A percentile compares a stretch with the other conserved stretches of the same genome.
Evolutionary conservation across 1,140 invertebrate genomes (phyloP).

Genomic region (Pseudomyrmex sp.): DNA sequence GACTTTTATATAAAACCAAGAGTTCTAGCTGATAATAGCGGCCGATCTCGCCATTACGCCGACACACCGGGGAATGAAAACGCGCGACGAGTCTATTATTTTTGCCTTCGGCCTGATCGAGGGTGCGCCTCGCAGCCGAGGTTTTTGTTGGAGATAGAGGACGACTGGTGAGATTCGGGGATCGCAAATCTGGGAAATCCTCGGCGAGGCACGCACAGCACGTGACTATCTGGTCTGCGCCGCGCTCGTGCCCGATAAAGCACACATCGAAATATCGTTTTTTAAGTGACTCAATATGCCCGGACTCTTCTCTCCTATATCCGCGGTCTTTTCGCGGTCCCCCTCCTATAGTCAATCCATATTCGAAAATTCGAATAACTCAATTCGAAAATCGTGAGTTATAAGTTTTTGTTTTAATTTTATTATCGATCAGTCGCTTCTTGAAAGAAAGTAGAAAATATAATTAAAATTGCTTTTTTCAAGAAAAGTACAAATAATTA

Average conservation of each 20-base stretch:
- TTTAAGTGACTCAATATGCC: slow-evolving; percentile 71
- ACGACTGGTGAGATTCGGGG: slow-evolving; percentile 68
- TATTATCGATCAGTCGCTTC: neutral
- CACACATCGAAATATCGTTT: slow-evolving; percentile 81
- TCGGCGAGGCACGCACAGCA: slow-evolving; percentile 82
- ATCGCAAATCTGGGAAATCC: slow-evolving; percentile 84
- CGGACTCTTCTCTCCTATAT: neutral
- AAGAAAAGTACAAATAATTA: too few species aligned
- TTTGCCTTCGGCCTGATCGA: slow-evolving; percentile 69
- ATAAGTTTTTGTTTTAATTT: neutral
- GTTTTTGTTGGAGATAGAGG: slow-evolving; percentile 71
- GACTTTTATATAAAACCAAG: slow-evolving; percentile 1
- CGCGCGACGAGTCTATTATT: slow-evolving; percentile 80
- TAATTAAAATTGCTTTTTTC: too few species aligned
- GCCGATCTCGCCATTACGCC: slow-evolving; percentile 8
- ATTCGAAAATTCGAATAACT: slow-evolving; percentile 4
- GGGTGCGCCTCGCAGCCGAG: slow-evolving; percentile 59
- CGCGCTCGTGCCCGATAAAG: slow-evolving; percentile 78
- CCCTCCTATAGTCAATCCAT: neutral
- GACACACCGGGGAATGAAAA: slow-evolving; percentile 52
- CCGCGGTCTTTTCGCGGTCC: neutral
- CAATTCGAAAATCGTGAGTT: neutral
- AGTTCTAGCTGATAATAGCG: slow-evolving; percentile 16
- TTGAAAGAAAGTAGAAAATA: too few species aligned
- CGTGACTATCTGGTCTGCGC: slow-evolving; percentile 79